These are phyloP conservation scores for Tragulus kanchil DNA, from an alignment of 2,113 vertebrate genomes.

Conservation along the genomic window DNA sequence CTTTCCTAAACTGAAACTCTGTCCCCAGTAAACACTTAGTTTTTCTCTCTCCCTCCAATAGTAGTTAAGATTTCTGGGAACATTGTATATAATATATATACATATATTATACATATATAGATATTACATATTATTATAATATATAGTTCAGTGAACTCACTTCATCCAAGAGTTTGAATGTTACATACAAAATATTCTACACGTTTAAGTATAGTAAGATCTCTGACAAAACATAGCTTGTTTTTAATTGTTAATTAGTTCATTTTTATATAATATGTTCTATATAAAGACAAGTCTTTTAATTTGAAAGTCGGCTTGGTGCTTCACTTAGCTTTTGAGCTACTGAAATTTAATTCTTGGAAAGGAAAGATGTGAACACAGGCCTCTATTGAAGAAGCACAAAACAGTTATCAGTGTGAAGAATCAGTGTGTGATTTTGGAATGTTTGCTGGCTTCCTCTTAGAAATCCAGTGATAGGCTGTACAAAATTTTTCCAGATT, in stretches of 20 bases:
- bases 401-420: neutral
- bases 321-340: neutral
- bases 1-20: neutral
- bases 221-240: neutral
- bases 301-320: neutral
- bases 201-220: neutral
- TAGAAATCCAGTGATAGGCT: neutral
- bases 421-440: neutral
- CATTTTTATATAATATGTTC: conserved; percentile 13
- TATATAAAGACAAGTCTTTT: neutral
- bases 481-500: neutral
- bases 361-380: neutral
- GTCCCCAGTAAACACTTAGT: neutral
- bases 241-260: conserved; percentile 6
- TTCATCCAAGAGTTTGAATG: neutral
- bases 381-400: neutral
- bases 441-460: neutral
- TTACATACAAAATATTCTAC: neutral
- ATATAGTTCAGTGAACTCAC: neutral
- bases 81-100: neutral
- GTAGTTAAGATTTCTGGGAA: neutral
- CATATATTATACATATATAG: neutral
- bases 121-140: neutral
- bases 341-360: neutral
- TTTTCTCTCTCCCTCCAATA: neutral